phyloP scores from a whole-genome alignment of 92 coral and sea anemone genomes.

The Zoanthus sansibaricus region DNA sequence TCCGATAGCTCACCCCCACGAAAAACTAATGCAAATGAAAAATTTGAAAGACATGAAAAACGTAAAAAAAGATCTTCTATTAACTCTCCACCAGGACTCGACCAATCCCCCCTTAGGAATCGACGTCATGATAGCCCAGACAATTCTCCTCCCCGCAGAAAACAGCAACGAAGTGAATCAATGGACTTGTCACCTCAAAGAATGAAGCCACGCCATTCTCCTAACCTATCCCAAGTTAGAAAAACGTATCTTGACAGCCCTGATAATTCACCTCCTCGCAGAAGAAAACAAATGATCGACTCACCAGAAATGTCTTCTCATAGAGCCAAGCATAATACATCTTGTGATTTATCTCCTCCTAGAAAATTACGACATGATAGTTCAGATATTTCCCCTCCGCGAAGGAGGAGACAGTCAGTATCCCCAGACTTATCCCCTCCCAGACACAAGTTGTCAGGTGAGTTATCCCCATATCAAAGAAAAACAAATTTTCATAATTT shows the following conservation, averaged over 20 bases:
- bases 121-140: constrained; percentile 75
- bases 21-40: constrained; percentile 32
- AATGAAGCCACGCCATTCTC: constrained; percentile 20
- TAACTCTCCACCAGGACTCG: constrained; percentile 43
- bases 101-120: constrained; percentile 62
- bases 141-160: constrained; percentile 82
- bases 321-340: constrained; percentile 40
- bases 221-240: constrained; percentile 49
- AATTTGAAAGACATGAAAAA: neutral
- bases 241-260: constrained; percentile 53
- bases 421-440: constrained; percentile 72
- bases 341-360: constrained; percentile 71
- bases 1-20: constrained; percentile 73
- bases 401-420: constrained; percentile 1
- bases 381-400: neutral
- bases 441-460: constrained; percentile 44
- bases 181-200: constrained; percentile 71
- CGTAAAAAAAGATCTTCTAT: constrained; percentile 19
- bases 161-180: constrained; percentile 59
- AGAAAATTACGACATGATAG: constrained; percentile 47
- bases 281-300: constrained; percentile 30
- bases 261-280: constrained; percentile 62
- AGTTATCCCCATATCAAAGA: constrained; percentile 65
- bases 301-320: constrained; percentile 68
- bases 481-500: constrained; percentile 52